Conservation (phyloP, 1,140 invertebrate species). For the Papilio polyxenes region DNA sequence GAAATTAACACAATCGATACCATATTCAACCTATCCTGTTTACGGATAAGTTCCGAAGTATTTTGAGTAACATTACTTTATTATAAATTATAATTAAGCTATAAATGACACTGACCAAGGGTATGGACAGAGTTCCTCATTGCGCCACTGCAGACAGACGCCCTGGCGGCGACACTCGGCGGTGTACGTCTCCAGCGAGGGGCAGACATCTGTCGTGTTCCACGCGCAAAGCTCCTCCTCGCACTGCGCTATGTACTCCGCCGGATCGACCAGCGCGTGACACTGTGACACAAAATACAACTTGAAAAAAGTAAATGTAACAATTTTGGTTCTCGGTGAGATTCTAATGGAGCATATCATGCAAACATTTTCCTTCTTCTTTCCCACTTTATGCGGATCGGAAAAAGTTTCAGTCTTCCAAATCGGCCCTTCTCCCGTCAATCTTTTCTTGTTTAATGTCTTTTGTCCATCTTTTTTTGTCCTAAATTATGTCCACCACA, state of each 20-base stretch:
- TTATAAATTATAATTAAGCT: no score
- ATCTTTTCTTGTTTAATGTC: no score
- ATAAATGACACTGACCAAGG: slow-evolving; percentile 68
- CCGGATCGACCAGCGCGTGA: slow-evolving; percentile 86
- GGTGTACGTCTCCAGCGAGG: slow-evolving; percentile 86
- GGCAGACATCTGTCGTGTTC: slow-evolving; percentile 83
- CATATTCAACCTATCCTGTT: not conserved
- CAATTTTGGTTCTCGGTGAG: no score
- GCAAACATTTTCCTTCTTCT: no score
- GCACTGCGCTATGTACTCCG: slow-evolving; percentile 85
- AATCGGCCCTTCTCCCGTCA: no score
- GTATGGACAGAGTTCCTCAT: slow-evolving; percentile 81
- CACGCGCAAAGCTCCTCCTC: slow-evolving; percentile 83
- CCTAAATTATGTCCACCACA: no score
- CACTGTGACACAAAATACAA: slow-evolving; percentile 79
- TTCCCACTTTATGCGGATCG: no score
- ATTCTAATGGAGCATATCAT: not conserved
- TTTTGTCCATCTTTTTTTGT: no score
- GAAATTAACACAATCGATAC: not conserved
- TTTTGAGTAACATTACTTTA: no score
- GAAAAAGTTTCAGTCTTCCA: no score
- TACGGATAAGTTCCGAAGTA: no score
- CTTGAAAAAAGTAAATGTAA: no score
- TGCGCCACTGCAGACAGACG: slow-evolving; percentile 87
- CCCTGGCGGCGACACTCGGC: slow-evolving; percentile 85